Base-by-base conservation (phyloP, 2,888 invertebrate species). In the Dioctria linearis region DNA sequence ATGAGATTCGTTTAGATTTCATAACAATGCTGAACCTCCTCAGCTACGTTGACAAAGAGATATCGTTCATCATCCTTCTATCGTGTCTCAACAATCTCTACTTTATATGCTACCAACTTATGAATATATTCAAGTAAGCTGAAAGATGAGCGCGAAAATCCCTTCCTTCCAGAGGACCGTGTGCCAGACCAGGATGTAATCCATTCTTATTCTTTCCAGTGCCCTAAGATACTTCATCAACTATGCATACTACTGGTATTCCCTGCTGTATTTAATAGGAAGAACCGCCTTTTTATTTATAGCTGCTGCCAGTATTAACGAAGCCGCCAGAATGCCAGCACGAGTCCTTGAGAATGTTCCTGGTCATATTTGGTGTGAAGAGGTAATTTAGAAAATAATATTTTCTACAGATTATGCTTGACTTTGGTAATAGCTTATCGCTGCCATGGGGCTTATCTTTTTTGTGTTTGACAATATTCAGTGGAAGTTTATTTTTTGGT, bases 61-160 rank as follows among this genome's bases (percentile, higher is more conserved):
- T 92, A 69, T 90, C 91, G 5, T 84, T 89, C 57, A 90, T 91
- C 69, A 90, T 91, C 9, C 88, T 91, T 81, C 85, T 91, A 0
- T 91, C 91, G 3, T 91, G 91, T 83, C 90, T 90, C 39, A 91
- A 90, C 80, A 91, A 92, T 86, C 88, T 92, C 6, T 92, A 91
- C 85, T 91, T 91, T 83, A 91, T 92, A 84, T 91, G 92, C 82
- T 90, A 91, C 43, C 92, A 92, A 83, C 87, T 92, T 61, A 87
- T 92, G 81, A 88, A 90, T 80, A 91, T 91, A 81, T 87, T 92
- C 83, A 90, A 88, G 89, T 89, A 79, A 79, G 86, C 84, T 5
- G 4, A 65, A 1, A 37, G 40, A 1, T 9, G 13, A 8, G 40
- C 2, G 37, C 5, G 25, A 25, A 65, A 42, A 25, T n/a, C 6